Base-by-base conservation (phyloP, 2,888 invertebrate species). In the Cepaea hortensis region DNA sequence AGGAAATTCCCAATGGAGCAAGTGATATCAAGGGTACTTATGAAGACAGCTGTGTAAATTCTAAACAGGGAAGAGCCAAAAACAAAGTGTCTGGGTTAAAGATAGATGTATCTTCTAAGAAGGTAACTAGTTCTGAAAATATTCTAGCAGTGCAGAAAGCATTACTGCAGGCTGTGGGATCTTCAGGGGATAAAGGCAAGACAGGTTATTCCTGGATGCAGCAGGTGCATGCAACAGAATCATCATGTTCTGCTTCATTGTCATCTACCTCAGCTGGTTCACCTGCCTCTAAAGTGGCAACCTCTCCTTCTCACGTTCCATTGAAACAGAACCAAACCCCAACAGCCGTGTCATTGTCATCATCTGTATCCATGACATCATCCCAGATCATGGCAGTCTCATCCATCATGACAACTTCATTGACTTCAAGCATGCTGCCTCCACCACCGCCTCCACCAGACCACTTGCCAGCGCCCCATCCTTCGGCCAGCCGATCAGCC, bases 1-100 rank as follows among this genome's bases (percentile, higher is more conserved):
- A 93, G 80, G 93, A 93, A 85, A 93, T 93, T 13, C 87, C 88
- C 0, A 91, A 92, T 83, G 91, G 91, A 3, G 80, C 87, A 15
- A 83, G 72, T 61, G 87, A 87, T 48, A 46, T 62, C 20, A 80
- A 81, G 18, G 80, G 73, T 5, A 70, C 68, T 9, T 46, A 23
- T 13, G 50, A 15, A 46, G 72, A 76, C 9, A 0, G 4, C 23
- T 20, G 5, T 20, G 20, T 55, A 0, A 18, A 2, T 61, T 13
- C 35, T 5, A 61, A 18, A n/a, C 55, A 48, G 11, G 72, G 55
- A 75, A 70, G 18, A 6, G 15, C 6, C 20, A 23, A 62, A 35
- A 75, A n/a, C 2, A 83, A 75, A n/a, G 35, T 9, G 7, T 55
- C 73, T 5, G 82, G 55, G 3, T 50, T 73, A 0, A 83, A 75